Evolutionary conservation across 2,888 invertebrate species (phyloP).

Genomic region (Autographa gamma): DNA sequence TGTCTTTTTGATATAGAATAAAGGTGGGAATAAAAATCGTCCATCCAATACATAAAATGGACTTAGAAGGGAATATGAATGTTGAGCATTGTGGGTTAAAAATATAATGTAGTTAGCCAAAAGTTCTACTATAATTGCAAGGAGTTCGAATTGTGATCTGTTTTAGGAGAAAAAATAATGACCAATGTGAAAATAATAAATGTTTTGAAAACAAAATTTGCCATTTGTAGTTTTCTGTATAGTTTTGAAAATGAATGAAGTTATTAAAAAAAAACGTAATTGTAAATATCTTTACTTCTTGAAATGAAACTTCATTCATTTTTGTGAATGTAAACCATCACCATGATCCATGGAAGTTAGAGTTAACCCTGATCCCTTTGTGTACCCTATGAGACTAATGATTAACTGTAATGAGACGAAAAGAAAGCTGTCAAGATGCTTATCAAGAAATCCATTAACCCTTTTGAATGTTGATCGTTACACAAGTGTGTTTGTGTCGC

Average conservation of each 20-base stretch:
- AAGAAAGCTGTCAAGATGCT: slow-evolving; percentile 89
- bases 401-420: slow-evolving; percentile 63
- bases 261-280: slow-evolving; percentile 26
- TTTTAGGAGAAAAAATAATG: slow-evolving; percentile 75
- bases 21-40: slow-evolving; percentile 71
- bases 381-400: slow-evolving; percentile 58
- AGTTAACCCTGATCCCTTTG: slow-evolving; percentile 56
- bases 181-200: slow-evolving; percentile 88
- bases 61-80: slow-evolving; percentile 62
- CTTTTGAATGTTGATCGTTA: slow-evolving; percentile 79
- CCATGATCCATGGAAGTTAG: slow-evolving; percentile 50
- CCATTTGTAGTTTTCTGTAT: slow-evolving; percentile 69
- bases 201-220: slow-evolving; percentile 79
- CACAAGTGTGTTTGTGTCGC: slow-evolving; percentile 86
- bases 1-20: slow-evolving; percentile 75
- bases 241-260: slow-evolving; percentile 68
- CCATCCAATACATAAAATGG: slow-evolving; percentile 69
- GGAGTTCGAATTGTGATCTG: slow-evolving; percentile 81
- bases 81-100: slow-evolving; percentile 59
- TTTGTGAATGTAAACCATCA: slow-evolving; percentile 53
- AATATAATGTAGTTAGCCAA: slow-evolving; percentile 70
- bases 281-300: slow-evolving; percentile 17
- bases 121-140: slow-evolving; percentile 65
- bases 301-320: slow-evolving; percentile 62
- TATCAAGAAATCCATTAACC: slow-evolving; percentile 80